phyloP scores from a whole-genome alignment of 2,113 vertebrate genomes.

The Rhinichthys klamathensis region DNA sequence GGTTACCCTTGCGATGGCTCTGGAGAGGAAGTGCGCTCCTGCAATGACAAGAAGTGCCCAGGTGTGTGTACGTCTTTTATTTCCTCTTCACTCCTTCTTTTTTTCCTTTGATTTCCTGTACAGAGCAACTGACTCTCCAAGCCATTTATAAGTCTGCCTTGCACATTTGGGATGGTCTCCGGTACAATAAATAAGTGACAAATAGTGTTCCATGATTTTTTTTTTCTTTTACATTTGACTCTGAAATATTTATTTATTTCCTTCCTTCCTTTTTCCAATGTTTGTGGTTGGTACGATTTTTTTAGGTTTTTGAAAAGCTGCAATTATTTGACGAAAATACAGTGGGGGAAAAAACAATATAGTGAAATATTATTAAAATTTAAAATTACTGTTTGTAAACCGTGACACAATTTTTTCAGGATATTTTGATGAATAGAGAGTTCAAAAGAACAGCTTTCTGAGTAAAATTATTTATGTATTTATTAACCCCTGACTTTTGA shows the following conservation, averaged over 20 bases:
- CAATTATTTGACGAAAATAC: neutral
- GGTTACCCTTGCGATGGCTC: constrained; percentile 93
- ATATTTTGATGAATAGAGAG: too few species aligned
- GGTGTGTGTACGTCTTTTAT: constrained; percentile 71
- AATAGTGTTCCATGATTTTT: neutral
- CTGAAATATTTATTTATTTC: neutral
- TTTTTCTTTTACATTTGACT: neutral
- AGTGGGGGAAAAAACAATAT: neutral
- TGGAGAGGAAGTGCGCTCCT: constrained; percentile 93
- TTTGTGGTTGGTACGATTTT: neutral
- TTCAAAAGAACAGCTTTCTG: too few species aligned
- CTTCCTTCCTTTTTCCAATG: neutral
- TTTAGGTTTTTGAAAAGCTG: neutral
- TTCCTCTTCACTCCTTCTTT: neutral
- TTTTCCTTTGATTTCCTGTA: neutral
- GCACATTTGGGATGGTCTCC: neutral
- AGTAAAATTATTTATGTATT: too few species aligned
- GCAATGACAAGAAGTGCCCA: constrained; percentile 97
- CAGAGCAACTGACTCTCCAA: neutral
- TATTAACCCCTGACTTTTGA: too few species aligned
- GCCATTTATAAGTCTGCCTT: neutral
- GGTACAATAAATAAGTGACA: neutral
- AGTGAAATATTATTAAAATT: too few species aligned
- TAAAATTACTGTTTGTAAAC: too few species aligned
- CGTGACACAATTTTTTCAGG: too few species aligned